Evolutionary conservation across 1,140 invertebrate species (phyloP), one percentile per base, ranked within the genome.

Genomic region (Plectrocnemia conspersa): DNA sequence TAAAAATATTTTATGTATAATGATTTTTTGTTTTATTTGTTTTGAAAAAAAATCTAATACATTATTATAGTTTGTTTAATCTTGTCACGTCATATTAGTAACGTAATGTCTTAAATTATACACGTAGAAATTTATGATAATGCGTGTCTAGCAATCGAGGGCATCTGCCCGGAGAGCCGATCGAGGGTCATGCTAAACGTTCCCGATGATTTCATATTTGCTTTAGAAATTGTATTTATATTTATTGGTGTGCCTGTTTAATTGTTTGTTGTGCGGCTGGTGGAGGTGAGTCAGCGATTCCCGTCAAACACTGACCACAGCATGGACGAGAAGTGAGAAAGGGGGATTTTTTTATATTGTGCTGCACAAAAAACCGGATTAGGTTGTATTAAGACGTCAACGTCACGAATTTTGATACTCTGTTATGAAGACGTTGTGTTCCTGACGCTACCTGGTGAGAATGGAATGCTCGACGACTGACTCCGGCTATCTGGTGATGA

Each of bases 331-430:
- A 47, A 15, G 44, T 9, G 44, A 25, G 23, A 29, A 13, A 25
- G 44, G 13, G 44, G 44, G 22, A 15, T 23, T 47, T 47, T 13
- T 40, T 40, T 40, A 18, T 40, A 19, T 40, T 13, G 36, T 40
- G 15, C 21, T 19, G 36, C 16, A 48, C n/a, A 47, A 47, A 41
- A 57, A 57, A 46, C 25, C 40, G 55, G 55, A 57, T 57, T 57
- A 57, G 47, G 40, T 50, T 45, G 48, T 57, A 57, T 57, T 57
- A 57, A 57, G 55, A 57, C 41, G 55, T 57, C 55, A 57, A 57
- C 47, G 48, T 57, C 55, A 57, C 55, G 55, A 50, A 40, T 18
- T 25, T 38, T 21, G 46, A 49, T 49, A 15, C 41, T 11, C 23
- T 47, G 45, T 48, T 49, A 57, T 57, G 47, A 52, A 41, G 36